Evolutionary conservation across 2,888 invertebrate species (phyloP), one percentile per base, ranked within the genome.

Genomic region (Apocheima hispidaria): DNA sequence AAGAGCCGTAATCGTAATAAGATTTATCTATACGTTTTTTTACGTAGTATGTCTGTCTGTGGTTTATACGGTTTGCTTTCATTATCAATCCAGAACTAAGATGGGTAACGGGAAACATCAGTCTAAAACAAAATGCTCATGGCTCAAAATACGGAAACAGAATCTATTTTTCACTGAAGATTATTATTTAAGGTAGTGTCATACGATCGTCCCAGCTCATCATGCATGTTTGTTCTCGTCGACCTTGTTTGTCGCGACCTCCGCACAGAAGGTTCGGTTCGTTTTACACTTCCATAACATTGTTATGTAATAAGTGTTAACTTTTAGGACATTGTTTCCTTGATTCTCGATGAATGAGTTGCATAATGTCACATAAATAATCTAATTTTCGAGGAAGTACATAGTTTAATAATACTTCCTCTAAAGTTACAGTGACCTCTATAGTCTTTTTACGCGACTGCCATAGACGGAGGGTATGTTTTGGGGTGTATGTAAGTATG

Each of bases 271-370:
- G 74, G 79, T 77, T 77, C 74, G 65, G 61, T 72, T 73, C 38
- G 70, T 68, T 81, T 80, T 38, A 69, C 78, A 78, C 79, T 63
- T 73, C 70, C 63, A 66, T 66, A 65, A 60, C 33, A 14, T 38
- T 41, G 7, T 60, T 61, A 61, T 61, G 55, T 51, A 61, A 55
- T 23, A 71, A 63, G 59, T 71, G 66, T 60, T 59, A 65, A 51
- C 23, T 54, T 23, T 56, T 59, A 60, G 60, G 49, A 57, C 65
- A 65, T 70, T 72, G 67, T 73, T 78, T 74, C 74, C 73, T 68
- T 69, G 66, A 71, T 61, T 55, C 52, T 63, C 38, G 40, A 69
- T 68, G 60, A 63, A 59, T 51, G 51, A 35, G 54, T 70, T 67
- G 50, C 66, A 38, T 68, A 68, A 66, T 48, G 35, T 71, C 58